A percentile compares a stretch with the other conserved stretches of the same genome.
These are phyloP conservation scores for Anastatus disparis DNA, from an alignment of 1,140 invertebrate species.

Conservation along the genomic window DNA sequence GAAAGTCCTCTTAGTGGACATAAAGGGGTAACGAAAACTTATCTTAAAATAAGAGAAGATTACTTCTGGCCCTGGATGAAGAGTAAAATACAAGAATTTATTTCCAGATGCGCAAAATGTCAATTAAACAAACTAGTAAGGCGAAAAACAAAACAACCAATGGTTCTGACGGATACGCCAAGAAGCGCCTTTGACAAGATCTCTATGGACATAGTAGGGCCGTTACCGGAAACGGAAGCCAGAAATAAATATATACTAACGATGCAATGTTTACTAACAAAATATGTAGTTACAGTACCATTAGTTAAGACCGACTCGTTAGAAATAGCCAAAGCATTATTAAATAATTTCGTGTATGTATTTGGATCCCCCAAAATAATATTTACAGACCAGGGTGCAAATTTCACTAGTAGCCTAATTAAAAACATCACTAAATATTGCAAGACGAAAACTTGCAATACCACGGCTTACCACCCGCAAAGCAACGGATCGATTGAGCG, in stretches of 20 bases:
- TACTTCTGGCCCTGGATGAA: background rate
- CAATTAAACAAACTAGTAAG: conserved; percentile 20
- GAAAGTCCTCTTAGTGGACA: background rate
- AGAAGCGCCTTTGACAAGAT: conserved; percentile 9
- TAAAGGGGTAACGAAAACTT: background rate
- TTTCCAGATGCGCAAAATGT: background rate
- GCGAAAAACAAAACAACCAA: background rate
- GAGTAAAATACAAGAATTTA: background rate
- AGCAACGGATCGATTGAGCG: conserved; percentile 47
- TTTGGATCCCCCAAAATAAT: no score
- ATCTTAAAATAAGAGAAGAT: background rate
- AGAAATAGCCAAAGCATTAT: background rate
- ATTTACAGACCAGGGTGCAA: conserved; percentile 33
- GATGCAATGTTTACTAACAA: conserved; percentile 13
- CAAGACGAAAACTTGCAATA: conserved; percentile 14
- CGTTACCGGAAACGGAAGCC: background rate
- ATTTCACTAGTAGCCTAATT: background rate
- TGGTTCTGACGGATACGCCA: conserved; percentile 13
- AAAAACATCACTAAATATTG: background rate
- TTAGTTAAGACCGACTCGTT: background rate
- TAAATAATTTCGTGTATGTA: background rate
- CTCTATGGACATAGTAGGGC: conserved; percentile 25
- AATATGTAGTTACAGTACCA: background rate
- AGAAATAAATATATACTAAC: background rate
- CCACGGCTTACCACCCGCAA: no score